phyloP scores from a whole-genome alignment of 2,888 invertebrate species.

The Celastrina argiolus region DNA sequence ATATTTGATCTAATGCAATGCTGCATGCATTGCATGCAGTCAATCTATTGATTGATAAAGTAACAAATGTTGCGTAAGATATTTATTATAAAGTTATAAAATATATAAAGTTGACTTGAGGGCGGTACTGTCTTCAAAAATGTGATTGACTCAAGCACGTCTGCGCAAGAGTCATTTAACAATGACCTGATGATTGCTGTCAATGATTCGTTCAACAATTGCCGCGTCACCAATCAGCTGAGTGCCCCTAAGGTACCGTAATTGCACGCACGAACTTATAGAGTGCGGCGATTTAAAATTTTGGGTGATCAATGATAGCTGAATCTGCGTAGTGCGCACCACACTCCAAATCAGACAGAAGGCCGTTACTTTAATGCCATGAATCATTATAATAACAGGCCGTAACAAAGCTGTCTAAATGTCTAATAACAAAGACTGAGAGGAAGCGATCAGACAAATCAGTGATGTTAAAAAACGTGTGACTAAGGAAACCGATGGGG shows the following conservation, averaged over 20 bases:
- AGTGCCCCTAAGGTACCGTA: neutral
- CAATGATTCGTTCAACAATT: neutral
- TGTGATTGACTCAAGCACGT: neutral
- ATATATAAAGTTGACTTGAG: neutral
- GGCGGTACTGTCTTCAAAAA: neutral
- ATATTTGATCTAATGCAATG: too few species aligned
- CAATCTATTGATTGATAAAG: too few species aligned
- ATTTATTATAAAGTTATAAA: too few species aligned
- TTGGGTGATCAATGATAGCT: neutral
- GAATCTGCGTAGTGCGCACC: neutral
- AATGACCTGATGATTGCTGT: constrained; percentile 1
- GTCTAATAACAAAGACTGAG: constrained; percentile 1
- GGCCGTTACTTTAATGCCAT: neutral
- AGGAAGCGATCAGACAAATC: constrained; percentile 26
- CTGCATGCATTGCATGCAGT: too few species aligned
- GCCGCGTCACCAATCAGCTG: neutral
- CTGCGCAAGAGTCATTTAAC: neutral
- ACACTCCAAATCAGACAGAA: neutral
- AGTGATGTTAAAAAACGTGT: constrained; percentile 30
- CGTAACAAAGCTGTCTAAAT: neutral
- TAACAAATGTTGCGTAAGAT: too few species aligned
- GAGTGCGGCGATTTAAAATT: neutral
- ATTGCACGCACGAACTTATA: neutral
- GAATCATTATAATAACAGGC: constrained; percentile 7
- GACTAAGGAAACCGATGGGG: constrained; percentile 35